phyloP scores from a whole-genome alignment of 53 echinoderm and acorn worm genomes.

The Zoroaster sp. region DNA sequence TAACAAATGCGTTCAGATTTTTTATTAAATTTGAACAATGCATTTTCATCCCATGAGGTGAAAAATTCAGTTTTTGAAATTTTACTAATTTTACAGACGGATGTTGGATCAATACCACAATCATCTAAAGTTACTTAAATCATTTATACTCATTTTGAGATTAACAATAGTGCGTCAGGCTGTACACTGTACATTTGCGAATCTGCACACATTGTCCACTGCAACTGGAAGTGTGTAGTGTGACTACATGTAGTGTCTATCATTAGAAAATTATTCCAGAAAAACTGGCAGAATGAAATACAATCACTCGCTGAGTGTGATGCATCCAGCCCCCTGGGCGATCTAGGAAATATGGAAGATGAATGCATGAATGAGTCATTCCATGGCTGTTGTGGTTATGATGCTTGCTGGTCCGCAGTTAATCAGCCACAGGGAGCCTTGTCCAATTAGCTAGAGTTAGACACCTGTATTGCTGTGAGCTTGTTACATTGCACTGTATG shows the following conservation, averaged over 20 bases:
- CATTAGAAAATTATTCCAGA: neutral
- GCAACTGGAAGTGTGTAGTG: too few species aligned
- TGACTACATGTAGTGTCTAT: neutral
- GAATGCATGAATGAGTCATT: conserved; percentile 40
- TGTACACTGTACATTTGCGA: too few species aligned
- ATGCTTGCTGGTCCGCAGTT: conserved; percentile 6
- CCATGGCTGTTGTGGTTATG: neutral
- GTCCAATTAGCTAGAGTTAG: conserved; percentile 48
- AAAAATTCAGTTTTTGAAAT: too few species aligned
- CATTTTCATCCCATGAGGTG: too few species aligned
- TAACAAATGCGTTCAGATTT: too few species aligned
- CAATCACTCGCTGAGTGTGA: neutral
- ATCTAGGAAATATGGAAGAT: conserved; percentile 46
- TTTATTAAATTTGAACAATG: too few species aligned
- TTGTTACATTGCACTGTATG: conserved; percentile 14
- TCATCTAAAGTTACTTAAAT: too few species aligned
- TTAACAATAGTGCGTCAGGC: too few species aligned
- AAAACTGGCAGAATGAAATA: conserved; percentile 4
- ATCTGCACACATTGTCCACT: neutral
- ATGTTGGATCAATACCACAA: too few species aligned
- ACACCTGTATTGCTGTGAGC: conserved; percentile 50
- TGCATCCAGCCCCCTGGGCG: conserved; percentile 18
- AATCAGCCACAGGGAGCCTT: conserved; percentile 46
- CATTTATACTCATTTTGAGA: too few species aligned
- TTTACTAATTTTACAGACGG: too few species aligned